Evolutionary conservation across 1,140 invertebrate species (phyloP), one percentile per base, ranked within the genome.

Genomic region (Hestina assimilis): DNA sequence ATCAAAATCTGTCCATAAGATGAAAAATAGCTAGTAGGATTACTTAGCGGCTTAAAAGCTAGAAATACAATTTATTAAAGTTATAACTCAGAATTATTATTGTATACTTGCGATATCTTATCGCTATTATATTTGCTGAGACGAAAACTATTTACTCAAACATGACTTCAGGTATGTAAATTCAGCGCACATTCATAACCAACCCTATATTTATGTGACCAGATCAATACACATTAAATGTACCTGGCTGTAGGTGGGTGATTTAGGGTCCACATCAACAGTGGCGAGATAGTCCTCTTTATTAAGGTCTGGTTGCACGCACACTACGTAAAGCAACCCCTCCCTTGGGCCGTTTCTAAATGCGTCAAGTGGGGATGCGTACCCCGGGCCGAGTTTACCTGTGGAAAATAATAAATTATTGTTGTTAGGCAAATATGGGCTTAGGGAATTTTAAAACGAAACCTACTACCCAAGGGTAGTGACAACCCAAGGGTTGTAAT

Each of bases 211-310:
- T n/a, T n/a, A n/a, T n/a, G n/a, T n/a, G n/a, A n/a, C n/a, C n/a
- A n/a, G n/a, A n/a, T n/a, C n/a, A n/a, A n/a, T n/a, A n/a, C n/a
- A n/a, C n/a, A n/a, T n/a, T n/a, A n/a, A n/a, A n/a, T n/a, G n/a
- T n/a, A 97, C 97, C 92, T 98, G 91, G 51, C 92, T 92, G 81
- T 95, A 99, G n/a, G 93, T 95, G 1, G 93, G 80, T 35, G 97
- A 98, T 1, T 91, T 68, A 0, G 96, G 96, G 87, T 99, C 94
- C 3, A 99, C 94, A 77, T 99, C 97, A 0, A 99, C 92, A 0
- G 96, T 98, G 5, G 95, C 93, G 11, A 99, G 89, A 71, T 97
- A 96, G 87, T 99, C 98, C 0, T 95, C 91, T 77, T 95, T 94
- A 0, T 88, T 85, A 20, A 90, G 72, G 67, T 95, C 90, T 0